These are phyloP conservation scores for Batillaria attramentaria DNA, from an alignment of 1,140 invertebrate species.

Conservation along the genomic window DNA sequence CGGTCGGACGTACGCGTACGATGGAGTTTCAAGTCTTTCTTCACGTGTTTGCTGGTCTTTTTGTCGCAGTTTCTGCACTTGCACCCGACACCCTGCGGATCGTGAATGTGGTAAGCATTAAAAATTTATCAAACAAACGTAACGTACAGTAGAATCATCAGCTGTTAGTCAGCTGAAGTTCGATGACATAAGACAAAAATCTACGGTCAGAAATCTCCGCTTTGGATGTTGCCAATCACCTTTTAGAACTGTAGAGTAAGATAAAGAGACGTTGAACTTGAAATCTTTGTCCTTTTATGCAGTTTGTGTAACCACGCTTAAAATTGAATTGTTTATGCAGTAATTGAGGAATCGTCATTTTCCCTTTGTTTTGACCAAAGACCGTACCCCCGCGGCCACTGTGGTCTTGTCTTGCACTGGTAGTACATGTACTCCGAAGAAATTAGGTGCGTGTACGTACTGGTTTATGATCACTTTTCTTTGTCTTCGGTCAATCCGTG, in stretches of 20 bases:
- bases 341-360: neutral
- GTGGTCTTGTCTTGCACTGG: neutral
- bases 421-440: neutral
- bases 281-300: neutral
- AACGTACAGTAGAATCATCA: neutral
- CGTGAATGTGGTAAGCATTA: slow-evolving; percentile 22
- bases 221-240: neutral
- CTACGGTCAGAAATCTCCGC: neutral
- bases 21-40: neutral
- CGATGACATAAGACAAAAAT: neutral
- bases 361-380: neutral
- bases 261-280: neutral
- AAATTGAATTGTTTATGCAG: neutral
- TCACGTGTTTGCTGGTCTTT: neutral
- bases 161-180: neutral
- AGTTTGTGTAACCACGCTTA: neutral
- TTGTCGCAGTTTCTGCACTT: neutral
- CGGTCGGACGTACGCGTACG: neutral
- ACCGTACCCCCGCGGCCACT: neutral
- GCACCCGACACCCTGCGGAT: slow-evolving; percentile 11
- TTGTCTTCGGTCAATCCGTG: neutral
- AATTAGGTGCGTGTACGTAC: no score
- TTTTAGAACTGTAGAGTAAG: neutral
- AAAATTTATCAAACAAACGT: neutral
- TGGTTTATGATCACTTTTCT: neutral